A percentile compares a stretch with the other conserved stretches of the same genome.
Conservation (phyloP, 2,888 invertebrate genomes). For the Hirtodrosophila confusa region DNA sequence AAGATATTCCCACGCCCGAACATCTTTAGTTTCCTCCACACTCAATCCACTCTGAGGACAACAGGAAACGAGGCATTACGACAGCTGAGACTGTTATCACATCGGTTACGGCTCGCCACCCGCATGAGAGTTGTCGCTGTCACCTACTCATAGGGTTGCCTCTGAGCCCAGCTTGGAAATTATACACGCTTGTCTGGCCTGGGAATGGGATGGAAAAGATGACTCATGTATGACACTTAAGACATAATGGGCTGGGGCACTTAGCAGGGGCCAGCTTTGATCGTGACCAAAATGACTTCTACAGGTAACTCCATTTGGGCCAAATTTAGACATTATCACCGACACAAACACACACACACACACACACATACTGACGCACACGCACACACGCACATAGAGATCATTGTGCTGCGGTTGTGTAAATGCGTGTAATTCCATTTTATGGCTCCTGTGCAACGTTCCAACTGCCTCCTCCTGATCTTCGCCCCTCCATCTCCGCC, state of each 20-base stretch:
- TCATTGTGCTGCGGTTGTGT: conserved; percentile 71
- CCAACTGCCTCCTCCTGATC: conserved; percentile 10
- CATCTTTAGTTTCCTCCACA: conserved; percentile 14
- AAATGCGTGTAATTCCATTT: conserved; percentile 78
- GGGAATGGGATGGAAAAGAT: conserved; percentile 27
- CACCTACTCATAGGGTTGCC: conserved; percentile 2
- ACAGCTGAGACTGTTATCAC: conserved; percentile 46
- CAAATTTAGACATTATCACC: conserved; percentile 77
- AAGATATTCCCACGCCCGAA: conserved; percentile 49
- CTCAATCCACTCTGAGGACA: conserved; percentile 40
- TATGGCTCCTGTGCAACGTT: conserved; percentile 76
- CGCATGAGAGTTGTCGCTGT: conserved; percentile 54
- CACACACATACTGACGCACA: conserved; percentile 23
- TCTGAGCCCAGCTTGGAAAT: conserved; percentile 41
- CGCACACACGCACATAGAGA: conserved; percentile 16
- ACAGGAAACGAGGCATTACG: conserved; percentile 59
- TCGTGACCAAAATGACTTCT: conserved; percentile 56
- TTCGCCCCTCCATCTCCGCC: not conserved
- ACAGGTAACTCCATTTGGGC: conserved; percentile 59
- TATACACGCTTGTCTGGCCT: conserved; percentile 47
- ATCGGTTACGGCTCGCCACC: conserved; percentile 54
- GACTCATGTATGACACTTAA: conserved; percentile 73
- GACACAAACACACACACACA: conserved; percentile 22
- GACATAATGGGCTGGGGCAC: conserved; percentile 71
- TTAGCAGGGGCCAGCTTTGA: conserved; percentile 57